Conservation (phyloP, 2,797 vertebrate species). For the Tauraco hartlaubi region DNA sequence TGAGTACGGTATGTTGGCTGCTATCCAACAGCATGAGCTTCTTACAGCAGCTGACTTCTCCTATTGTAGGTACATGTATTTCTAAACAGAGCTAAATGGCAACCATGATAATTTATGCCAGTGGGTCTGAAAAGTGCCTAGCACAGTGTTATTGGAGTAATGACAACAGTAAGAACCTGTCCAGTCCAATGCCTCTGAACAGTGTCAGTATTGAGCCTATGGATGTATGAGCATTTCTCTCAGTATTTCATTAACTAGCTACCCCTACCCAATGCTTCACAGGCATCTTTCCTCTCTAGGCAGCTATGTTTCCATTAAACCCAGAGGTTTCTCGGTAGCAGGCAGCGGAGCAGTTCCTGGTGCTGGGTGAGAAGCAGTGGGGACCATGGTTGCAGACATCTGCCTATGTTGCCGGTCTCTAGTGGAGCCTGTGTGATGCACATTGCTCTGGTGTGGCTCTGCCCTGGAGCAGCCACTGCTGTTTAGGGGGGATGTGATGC, state of each 20-base stretch:
- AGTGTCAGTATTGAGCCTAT: background rate
- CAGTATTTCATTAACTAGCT: background rate
- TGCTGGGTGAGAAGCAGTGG: background rate
- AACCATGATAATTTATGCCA: background rate
- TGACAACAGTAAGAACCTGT: background rate
- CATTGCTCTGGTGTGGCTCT: background rate
- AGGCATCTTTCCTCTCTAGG: background rate
- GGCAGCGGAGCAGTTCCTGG: background rate
- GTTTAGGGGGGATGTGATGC: accelerated
- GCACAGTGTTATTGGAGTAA: background rate
- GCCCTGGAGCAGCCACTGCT: background rate
- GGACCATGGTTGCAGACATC: background rate
- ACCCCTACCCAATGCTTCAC: background rate
- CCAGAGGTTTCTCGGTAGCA: background rate
- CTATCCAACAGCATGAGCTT: background rate
- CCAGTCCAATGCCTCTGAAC: background rate
- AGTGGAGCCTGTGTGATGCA: no score
- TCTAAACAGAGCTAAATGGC: background rate
- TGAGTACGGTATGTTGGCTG: background rate
- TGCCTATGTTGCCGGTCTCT: background rate
- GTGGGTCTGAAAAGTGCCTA: background rate
- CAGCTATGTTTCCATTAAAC: background rate
- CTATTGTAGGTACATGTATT: background rate
- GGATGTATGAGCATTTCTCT: background rate
- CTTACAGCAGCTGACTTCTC: background rate